These are phyloP conservation scores for Poecilobothrus nobilitatus DNA, from an alignment of 2,888 invertebrate genomes.

Conservation along the genomic window DNA sequence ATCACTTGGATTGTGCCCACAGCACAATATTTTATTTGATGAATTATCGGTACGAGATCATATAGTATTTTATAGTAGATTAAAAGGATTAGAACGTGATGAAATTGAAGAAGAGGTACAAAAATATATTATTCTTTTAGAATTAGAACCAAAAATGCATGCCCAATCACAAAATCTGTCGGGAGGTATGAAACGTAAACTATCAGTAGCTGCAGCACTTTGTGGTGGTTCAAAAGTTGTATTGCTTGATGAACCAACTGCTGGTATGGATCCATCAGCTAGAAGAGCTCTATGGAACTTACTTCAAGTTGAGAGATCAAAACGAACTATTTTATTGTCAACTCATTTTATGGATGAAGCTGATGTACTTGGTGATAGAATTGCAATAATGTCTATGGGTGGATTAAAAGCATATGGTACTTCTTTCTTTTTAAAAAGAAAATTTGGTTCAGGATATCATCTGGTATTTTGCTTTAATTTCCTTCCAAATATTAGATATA, in stretches of 20 bases:
- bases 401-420: slow-evolving; percentile 49
- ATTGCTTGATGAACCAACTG: slow-evolving; percentile 68
- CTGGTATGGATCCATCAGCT: slow-evolving; percentile 83
- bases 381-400: slow-evolving; percentile 80
- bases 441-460: slow-evolving; percentile 78
- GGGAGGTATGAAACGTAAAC: slow-evolving; percentile 69
- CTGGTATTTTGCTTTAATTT: slow-evolving; percentile 43
- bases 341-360: slow-evolving; percentile 91
- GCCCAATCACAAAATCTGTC: slow-evolving; percentile 54
- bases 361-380: slow-evolving; percentile 75
- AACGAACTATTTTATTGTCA: slow-evolving; percentile 69
- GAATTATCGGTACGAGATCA: slow-evolving; percentile 77
- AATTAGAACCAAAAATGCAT: slow-evolving; percentile 58
- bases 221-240: slow-evolving; percentile 67
- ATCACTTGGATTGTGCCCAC: slow-evolving; percentile 73
- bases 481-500: neutral
- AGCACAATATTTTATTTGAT: slow-evolving; percentile 77
- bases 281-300: slow-evolving; percentile 78
- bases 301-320: slow-evolving; percentile 60
- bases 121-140: slow-evolving; percentile 44
- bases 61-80: slow-evolving; percentile 67
- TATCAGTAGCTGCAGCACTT: slow-evolving; percentile 67
- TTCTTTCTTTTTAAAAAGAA: slow-evolving; percentile 71
- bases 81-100: slow-evolving; percentile 54
- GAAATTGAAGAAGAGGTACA: slow-evolving; percentile 59